These are phyloP conservation scores for Nephrotoma flavescens DNA, from an alignment of 2,888 invertebrate species.

Conservation along the genomic window DNA sequence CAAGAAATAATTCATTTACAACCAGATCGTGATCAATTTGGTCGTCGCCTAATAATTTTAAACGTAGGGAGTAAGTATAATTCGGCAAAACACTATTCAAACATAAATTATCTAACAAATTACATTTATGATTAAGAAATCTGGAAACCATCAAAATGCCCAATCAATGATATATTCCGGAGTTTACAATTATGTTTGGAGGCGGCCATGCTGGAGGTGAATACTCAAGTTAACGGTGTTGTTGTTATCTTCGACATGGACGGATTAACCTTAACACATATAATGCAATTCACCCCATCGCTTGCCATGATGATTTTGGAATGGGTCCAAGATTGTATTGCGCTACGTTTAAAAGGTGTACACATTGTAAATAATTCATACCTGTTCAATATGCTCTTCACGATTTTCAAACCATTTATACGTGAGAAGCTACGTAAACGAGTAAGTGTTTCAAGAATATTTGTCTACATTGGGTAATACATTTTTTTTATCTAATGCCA, in stretches of 20 bases:
- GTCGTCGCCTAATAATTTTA: conserved; percentile 51
- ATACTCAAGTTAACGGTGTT: conserved; percentile 62
- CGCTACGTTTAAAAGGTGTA: conserved; percentile 67
- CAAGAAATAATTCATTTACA: conserved; percentile 52
- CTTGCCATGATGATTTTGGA: conserved; percentile 57
- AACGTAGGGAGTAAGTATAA: conserved; percentile 50
- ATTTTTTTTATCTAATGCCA: background rate
- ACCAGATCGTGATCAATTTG: conserved; percentile 50
- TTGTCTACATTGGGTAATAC: background rate
- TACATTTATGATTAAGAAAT: conserved; percentile 33
- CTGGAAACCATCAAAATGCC: conserved; percentile 60
- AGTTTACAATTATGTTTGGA: conserved; percentile 53
- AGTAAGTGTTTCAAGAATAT: conserved; percentile 31
- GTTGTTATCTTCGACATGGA: conserved; percentile 62
- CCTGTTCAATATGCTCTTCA: conserved; percentile 73
- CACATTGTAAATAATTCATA: conserved; percentile 80
- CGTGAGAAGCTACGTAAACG: conserved; percentile 66
- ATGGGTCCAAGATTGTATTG: conserved; percentile 69
- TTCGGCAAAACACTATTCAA: background rate
- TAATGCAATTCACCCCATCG: conserved; percentile 63
- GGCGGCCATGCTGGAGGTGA: conserved; percentile 63
- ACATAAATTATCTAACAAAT: background rate
- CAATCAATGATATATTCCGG: conserved; percentile 51
- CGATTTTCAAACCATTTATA: conserved; percentile 77
- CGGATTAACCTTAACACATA: conserved; percentile 54